Evolutionary conservation across 2,888 invertebrate species (phyloP).

Genomic region (Dynastes hyllus): DNA sequence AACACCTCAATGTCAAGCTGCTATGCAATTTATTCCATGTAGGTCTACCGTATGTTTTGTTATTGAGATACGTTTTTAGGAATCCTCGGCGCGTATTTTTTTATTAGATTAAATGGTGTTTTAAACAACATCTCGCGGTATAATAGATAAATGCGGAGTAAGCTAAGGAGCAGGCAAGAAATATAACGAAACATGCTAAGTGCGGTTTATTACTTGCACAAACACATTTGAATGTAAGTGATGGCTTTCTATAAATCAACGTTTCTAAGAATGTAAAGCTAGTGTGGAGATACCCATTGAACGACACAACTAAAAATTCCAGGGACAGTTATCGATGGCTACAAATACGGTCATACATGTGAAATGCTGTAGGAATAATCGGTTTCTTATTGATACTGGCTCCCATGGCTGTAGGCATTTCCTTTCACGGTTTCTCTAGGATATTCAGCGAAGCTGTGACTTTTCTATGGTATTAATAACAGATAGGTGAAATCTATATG

Average conservation of each 20-base stretch:
- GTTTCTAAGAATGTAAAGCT: conserved; percentile 43
- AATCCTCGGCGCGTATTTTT: neutral
- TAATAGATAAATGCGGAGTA: neutral
- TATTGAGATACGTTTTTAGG: conserved; percentile 26
- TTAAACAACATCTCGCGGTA: conserved; percentile 10
- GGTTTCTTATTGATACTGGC: conserved; percentile 50
- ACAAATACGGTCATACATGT: conserved; percentile 56
- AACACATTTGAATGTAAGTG: conserved; percentile 40
- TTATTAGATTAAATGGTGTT: conserved; percentile 48
- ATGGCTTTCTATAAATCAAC: conserved; percentile 45
- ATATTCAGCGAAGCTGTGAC: conserved; percentile 29
- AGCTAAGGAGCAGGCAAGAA: conserved; percentile 23
- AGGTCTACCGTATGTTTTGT: conserved; percentile 14
- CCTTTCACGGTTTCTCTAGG: conserved; percentile 27
- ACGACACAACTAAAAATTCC: conserved; percentile 57
- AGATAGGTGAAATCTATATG: conserved; percentile 2
- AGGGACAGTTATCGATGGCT: conserved; percentile 59
- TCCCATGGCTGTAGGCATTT: conserved; percentile 12
- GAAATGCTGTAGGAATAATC: conserved; percentile 54
- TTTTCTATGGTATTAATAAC: conserved; percentile 26
- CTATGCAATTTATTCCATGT: neutral
- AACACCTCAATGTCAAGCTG: neutral
- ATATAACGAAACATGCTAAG: conserved; percentile 35
- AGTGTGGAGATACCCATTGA: conserved; percentile 51
- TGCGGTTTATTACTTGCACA: conserved; percentile 27